Evolutionary conservation across 2,113 vertebrate species (phyloP), one percentile per base, ranked within the genome.

Genomic region (Neolamprologus variostigma): DNA sequence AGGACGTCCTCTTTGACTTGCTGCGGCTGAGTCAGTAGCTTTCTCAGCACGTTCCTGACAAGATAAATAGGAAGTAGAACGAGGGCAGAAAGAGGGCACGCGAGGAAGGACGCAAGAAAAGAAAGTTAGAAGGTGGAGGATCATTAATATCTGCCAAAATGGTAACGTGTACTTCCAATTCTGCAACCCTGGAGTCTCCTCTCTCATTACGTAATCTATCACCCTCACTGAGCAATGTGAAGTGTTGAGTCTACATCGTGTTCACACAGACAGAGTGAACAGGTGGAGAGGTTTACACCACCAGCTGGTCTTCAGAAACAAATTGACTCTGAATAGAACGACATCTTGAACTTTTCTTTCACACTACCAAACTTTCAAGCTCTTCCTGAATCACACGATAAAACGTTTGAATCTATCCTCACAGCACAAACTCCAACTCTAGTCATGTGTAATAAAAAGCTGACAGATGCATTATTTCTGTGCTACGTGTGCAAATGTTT

Each of bases 21-120:
- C 95, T 99, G 98, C 0, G 98, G 98, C 96, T 99, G 98, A 7
- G 96, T 97, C 93, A 99, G 97, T 3, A 99, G 97, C 96, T 99
- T 99, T 90, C 98, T 96, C 90, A 99, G 93, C 61, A 99, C 98
- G 0, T 99, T 99, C 96, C 99, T 99, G 93, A 76, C 26, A 71
- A 93, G 4, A 79, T 54, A 83, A 45, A 88, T 8, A 2, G 14
- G 63, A 83, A 87, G 91, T 11, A 47, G 17, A 16, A 37, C 2
- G 35, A 14, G 47, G 45, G 23, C 23, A 3, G 19, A 26, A 17
- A 28, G 68, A 73, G 61, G 53, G 63, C 45, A 47, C 5, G 2
- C 31, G 45, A 42, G 80, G 26, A 81, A 61, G 3, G 45, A 88
- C 80, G 35, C 50, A 83, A 42, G 82, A 54, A 81, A 83, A 50